Percentiles rank a stretch among this genome's conserved stretches.
Conservation (phyloP, 64 coral and sea anemone species). For the Trachythela sp. region DNA sequence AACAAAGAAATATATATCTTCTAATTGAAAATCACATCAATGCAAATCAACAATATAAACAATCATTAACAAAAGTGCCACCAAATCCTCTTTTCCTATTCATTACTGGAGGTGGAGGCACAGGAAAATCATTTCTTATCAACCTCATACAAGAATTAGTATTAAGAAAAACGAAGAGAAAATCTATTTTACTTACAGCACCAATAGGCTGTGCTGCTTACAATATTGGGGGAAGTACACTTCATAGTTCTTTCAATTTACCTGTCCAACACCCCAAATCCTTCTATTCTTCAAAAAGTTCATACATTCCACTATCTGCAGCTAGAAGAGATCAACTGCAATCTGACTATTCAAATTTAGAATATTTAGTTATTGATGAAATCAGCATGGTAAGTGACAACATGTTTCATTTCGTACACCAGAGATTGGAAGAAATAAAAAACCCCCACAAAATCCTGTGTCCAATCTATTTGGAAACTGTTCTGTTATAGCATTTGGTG, state of each 20-base stretch:
- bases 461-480: background rate
- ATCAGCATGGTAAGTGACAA: conserved; percentile 27
- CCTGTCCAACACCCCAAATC: conserved; percentile 26
- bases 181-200: background rate
- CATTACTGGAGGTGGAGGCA: conserved; percentile 20
- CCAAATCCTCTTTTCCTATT: conserved; percentile 9
- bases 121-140: conserved; percentile 38
- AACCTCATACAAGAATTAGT: conserved; percentile 19
- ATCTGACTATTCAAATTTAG: background rate
- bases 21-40: background rate
- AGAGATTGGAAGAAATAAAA: conserved; percentile 30
- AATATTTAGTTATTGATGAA: conserved; percentile 39
- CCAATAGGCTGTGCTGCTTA: conserved; percentile 26
- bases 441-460: background rate
- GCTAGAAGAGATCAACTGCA: background rate
- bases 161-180: conserved; percentile 31
- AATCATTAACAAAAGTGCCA: background rate
- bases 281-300: background rate
- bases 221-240: conserved; percentile 14
- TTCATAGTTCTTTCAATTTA: conserved; percentile 35
- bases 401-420: conserved; percentile 8
- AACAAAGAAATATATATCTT: no score
- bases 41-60: background rate
- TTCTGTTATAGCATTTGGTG: conserved; percentile 20
- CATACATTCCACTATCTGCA: background rate